phyloP scores from a whole-genome alignment of 2,888 invertebrate species.

The Iphiclides podalirius region DNA sequence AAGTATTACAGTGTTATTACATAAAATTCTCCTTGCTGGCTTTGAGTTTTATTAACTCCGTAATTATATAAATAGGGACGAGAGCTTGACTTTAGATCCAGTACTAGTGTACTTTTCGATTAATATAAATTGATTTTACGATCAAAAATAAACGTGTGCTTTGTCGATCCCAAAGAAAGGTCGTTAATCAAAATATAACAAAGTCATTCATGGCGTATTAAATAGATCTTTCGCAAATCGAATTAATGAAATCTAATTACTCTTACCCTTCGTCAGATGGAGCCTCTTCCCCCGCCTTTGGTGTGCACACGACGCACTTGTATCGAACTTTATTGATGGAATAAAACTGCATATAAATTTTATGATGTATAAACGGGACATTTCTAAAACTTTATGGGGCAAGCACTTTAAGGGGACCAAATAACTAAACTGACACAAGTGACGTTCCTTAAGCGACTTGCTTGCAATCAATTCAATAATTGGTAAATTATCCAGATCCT shows the following conservation, averaged over 20 bases:
- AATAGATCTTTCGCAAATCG: slow-evolving; percentile 17
- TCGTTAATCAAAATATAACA: slow-evolving; percentile 16
- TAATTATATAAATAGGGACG: too few relatives aligned
- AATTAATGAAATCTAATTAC: slow-evolving; percentile 28
- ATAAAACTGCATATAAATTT: slow-evolving; percentile 78
- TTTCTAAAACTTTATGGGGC: slow-evolving; percentile 68
- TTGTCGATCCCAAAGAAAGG: too few relatives aligned
- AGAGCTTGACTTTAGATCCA: too few relatives aligned
- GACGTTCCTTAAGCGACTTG: slow-evolving; percentile 1
- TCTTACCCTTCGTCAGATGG: slow-evolving; percentile 15
- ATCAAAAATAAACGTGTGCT: too few relatives aligned
- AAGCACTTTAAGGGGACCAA: slow-evolving; percentile 54
- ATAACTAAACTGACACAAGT: slow-evolving; percentile 47
- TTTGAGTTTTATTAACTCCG: too few relatives aligned
- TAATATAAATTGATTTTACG: too few relatives aligned
- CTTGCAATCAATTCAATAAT: too few relatives aligned
- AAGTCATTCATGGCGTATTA: slow-evolving; percentile 23
- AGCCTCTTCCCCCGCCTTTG: slow-evolving; percentile 30
- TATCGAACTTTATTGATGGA: slow-evolving; percentile 71
- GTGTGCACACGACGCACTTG: slow-evolving; percentile 60
- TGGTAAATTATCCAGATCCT: too few relatives aligned
- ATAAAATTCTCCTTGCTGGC: too few relatives aligned
- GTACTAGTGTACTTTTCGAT: too few relatives aligned
- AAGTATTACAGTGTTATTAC: too few relatives aligned
- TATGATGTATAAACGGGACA: slow-evolving; percentile 74